These are phyloP conservation scores for Ardeotis arabs DNA, from an alignment of 2,113 vertebrate genomes.

Conservation along the genomic window DNA sequence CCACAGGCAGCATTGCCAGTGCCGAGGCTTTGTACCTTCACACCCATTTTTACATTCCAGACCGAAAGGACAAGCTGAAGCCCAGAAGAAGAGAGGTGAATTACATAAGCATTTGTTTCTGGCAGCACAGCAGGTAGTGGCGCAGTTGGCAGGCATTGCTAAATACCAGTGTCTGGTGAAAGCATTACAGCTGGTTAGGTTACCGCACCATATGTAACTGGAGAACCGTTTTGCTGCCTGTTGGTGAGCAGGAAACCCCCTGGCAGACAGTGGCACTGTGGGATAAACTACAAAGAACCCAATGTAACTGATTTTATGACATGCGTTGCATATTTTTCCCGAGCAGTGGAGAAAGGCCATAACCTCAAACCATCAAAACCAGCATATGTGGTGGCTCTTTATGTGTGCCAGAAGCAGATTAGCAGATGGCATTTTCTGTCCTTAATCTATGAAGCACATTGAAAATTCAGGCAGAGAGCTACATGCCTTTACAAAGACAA, in stretches of 20 bases:
- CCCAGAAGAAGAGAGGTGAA: not conserved
- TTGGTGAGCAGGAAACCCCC: slow-evolving; percentile 40
- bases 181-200: not conserved
- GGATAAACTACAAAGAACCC: slow-evolving; percentile 3
- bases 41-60: not conserved
- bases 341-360: not conserved
- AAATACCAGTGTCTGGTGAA: slow-evolving; percentile 14
- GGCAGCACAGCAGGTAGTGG: not conserved
- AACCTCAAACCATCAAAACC: not conserved
- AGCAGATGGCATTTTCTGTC: slow-evolving; percentile 18
- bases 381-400: not conserved
- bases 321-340: not conserved
- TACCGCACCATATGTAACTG: not conserved
- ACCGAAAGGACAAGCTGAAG: not conserved
- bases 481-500: not conserved
- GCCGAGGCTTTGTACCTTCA: not conserved
- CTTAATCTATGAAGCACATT: not conserved
- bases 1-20: fast-evolving
- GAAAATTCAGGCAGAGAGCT: not conserved
- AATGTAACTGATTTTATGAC: not conserved
- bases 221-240: not conserved
- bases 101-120: not conserved
- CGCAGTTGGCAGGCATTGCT: not conserved
- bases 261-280: slow-evolving; percentile 32
- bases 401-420: not conserved